Evolutionary conservation across 2,113 vertebrate genomes (phyloP), one percentile per base, ranked within the genome.

Genomic region (Hiodon alosoides): DNA sequence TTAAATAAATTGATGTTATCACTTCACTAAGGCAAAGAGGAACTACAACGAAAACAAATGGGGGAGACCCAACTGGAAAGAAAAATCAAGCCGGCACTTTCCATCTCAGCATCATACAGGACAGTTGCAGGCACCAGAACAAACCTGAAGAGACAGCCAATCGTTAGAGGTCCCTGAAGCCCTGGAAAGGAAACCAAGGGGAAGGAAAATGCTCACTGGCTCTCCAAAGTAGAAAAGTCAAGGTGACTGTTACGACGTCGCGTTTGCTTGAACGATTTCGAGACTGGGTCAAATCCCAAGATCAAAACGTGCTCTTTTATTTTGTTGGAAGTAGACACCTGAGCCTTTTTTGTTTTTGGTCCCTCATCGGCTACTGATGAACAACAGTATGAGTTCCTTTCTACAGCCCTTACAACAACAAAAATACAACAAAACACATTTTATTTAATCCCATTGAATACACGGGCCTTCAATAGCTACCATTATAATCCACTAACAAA

Each of bases 141-240:
- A 79, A 81, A 82, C 74, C 60, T 50, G 61, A 81, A 78, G 77
- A 80, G 83, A 82, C 79, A 81, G 73, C 54, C 68, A 66, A 78
- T 76, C 77, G 76, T 79, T 77, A 79, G 73, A 78, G 62, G 31
- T 73, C 74, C 77, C 74, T 54, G 4, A 51, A 74, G 77, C 76
- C 74, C 77, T 74, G 65, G 16, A 50, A 71, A 78, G 17, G 71
- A 76, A 67, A 67, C 73, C 71, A 79, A 55, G 76, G 76, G 79
- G 76, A 81, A 81, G 61, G 75, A 60, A 78, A 82, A 84, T 71
- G 72, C 62, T 82, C 76, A 76, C 13, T 72, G 60, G 77, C 54
- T 80, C 51, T 71, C 74, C 51, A 77, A n/a, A 55, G 14, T 67
- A 77, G 58, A 55, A 62, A 59, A 70, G 58, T 67, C 79, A 80